Conservation (phyloP, 2,113 vertebrate species). For the Notechis scutatus region DNA sequence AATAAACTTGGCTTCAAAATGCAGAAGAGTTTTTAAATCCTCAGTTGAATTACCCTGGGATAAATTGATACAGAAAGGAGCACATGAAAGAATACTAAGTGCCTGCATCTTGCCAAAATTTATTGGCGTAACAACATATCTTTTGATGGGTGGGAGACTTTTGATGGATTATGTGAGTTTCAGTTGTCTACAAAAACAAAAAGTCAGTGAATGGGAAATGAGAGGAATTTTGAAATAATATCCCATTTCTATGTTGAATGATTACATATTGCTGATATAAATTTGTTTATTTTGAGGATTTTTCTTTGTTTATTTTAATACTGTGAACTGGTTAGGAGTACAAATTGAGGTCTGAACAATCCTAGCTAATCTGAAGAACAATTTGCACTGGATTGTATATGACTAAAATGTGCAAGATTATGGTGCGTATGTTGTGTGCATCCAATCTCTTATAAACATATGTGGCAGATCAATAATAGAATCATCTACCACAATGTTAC, state of each 20-base stretch:
- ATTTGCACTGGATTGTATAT: not conserved
- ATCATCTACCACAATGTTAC: not conserved
- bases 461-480: not conserved
- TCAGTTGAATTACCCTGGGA: not conserved
- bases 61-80: constrained; percentile 12
- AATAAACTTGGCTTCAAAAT: not conserved
- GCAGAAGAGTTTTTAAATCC: not conserved
- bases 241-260: not conserved
- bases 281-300: not conserved
- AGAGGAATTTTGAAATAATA: not conserved
- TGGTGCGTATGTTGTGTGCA: not conserved
- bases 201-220: not conserved
- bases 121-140: not conserved
- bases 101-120: constrained; percentile 1
- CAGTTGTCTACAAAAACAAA: not conserved
- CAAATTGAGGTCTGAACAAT: not conserved
- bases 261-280: not conserved
- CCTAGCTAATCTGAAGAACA: not conserved
- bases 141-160: not conserved
- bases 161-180: not conserved
- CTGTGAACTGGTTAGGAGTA: not conserved
- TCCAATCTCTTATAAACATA: not conserved
- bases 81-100: constrained; percentile 8
- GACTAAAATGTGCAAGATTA: not conserved
- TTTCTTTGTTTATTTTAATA: not conserved